Evolutionary conservation across 2,888 invertebrate species (phyloP).

Genomic region (Strigamia maritima): DNA sequence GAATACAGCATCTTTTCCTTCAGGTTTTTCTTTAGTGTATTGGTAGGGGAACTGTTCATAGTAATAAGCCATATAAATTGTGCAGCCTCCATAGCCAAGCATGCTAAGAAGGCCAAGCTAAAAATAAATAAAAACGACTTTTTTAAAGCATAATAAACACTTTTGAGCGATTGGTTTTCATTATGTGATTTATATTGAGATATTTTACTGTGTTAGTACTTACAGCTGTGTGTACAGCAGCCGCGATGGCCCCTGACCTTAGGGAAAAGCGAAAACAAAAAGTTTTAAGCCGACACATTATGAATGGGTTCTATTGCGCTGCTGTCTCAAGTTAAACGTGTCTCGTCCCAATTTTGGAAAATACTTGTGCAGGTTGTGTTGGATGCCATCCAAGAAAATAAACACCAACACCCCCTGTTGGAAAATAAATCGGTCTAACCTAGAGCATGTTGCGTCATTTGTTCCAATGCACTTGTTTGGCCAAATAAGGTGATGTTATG

Average conservation of each 20-base stretch:
- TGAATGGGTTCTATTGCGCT: conserved; percentile 5
- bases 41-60: background rate
- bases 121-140: conserved; percentile 22
- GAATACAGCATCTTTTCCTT: background rate
- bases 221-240: conserved; percentile 33
- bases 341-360: conserved; percentile 25
- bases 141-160: background rate
- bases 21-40: background rate
- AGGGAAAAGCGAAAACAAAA: conserved; percentile 26
- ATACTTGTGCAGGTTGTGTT: conserved; percentile 21
- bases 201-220: background rate
- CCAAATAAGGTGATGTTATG: background rate
- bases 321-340: conserved; percentile 15
- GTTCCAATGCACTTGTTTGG: background rate
- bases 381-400: conserved; percentile 20
- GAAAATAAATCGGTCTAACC: conserved; percentile 15
- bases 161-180: background rate
- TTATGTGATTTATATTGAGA: background rate
- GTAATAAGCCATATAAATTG: background rate
- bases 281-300: conserved; percentile 1
- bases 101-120: conserved; percentile 7
- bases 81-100: background rate
- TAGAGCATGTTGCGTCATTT: background rate
- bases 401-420: background rate
- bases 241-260: conserved; percentile 21